These are phyloP conservation scores for Cuniculus paca DNA, from an alignment of 2,797 vertebrate genomes.

Conservation along the genomic window DNA sequence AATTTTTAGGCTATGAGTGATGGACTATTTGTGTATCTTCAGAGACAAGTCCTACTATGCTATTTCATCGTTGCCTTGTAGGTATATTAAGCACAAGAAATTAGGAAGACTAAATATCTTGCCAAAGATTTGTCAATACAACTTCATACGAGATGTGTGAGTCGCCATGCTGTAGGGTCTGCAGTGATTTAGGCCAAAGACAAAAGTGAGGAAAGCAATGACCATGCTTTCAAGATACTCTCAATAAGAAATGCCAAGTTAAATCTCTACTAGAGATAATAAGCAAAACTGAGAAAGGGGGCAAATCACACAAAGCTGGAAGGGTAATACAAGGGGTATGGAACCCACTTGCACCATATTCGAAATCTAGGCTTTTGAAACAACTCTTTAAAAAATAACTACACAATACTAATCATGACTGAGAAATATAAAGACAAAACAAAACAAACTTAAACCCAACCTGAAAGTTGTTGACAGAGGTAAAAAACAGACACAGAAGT, in stretches of 20 bases:
- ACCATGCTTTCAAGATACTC: neutral
- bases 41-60: neutral
- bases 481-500: constrained; percentile 46
- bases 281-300: neutral
- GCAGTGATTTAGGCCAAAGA: neutral
- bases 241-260: neutral
- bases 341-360: neutral
- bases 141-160: neutral
- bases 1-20: neutral
- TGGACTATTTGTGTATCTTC: neutral
- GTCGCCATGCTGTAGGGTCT: neutral
- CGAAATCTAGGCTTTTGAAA: neutral
- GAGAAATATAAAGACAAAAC: neutral
- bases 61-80: neutral
- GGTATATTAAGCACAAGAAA: constrained; percentile 1
- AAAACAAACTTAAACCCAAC: too few relatives aligned
- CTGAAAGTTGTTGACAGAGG: neutral
- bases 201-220: neutral
- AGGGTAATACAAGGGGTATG: neutral
- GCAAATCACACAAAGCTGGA: neutral
- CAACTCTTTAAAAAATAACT: neutral
- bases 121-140: neutral
- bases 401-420: neutral
- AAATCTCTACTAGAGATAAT: neutral
- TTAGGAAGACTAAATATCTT: constrained; percentile 7